A percentile compares a stretch with the other conserved stretches of the same genome.
phyloP scores from a whole-genome alignment of 1,140 invertebrate species.

The Gyrodactylus bullatarudis region DNA sequence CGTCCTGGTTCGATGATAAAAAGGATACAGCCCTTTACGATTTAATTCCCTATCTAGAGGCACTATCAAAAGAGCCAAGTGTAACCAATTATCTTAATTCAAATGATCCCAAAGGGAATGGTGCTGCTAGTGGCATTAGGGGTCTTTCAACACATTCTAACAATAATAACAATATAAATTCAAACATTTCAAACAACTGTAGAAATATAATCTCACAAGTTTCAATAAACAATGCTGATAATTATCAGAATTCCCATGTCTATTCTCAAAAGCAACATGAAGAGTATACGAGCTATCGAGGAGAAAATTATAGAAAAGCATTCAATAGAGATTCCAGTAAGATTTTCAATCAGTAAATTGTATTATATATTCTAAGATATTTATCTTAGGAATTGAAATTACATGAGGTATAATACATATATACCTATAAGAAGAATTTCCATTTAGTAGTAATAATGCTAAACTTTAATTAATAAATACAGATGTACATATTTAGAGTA shows the following conservation, averaged over 20 bases:
- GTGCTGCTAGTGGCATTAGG: neutral
- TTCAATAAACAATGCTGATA: too few relatives aligned
- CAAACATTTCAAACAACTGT: neutral
- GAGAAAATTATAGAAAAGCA: neutral
- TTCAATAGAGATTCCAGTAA: neutral
- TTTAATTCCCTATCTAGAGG: constrained; percentile 1
- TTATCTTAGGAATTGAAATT: neutral
- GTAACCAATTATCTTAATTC: neutral
- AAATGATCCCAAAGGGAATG: neutral
- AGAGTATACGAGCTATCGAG: neutral
- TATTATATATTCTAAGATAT: neutral
- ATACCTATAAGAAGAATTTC: neutral
- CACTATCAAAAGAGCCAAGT: neutral
- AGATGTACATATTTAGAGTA: too few relatives aligned
- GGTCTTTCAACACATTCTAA: neutral
- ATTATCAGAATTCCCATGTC: too few relatives aligned
- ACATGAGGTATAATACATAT: neutral
- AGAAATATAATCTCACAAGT: neutral
- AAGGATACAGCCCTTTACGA: constrained; percentile 1
- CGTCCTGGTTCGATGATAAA: constrained; percentile 4
- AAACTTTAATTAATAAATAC: neutral
- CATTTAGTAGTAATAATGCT: neutral
- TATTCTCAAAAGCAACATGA: neutral
- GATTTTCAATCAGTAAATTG: too few relatives aligned
- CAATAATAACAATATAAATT: neutral